Base-by-base conservation (phyloP, 2,797 vertebrate species). In the Melopsittacus undulatus region DNA sequence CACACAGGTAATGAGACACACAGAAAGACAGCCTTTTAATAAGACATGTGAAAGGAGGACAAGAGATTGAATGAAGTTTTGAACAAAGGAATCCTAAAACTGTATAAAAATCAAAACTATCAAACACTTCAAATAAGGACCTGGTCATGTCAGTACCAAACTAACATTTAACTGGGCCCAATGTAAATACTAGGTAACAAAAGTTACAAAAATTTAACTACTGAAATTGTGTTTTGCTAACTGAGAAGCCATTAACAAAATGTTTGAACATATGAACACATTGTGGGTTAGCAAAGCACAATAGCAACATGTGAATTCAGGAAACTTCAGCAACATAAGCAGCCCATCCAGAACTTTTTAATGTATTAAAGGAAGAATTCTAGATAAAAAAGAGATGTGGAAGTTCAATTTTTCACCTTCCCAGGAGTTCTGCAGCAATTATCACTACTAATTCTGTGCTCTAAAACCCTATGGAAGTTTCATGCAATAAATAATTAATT, bases 401-500 rank as follows among this genome's bases (percentile, higher is more conserved):
- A 54, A 80, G 29, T 64, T 83, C 22, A 73, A 70, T 13, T 66
- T 92, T 46, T 32, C 57, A 77, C 13, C 21, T 78, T 52, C 26
- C 16, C 40, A 51, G 11, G 40, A 86, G 27, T 29, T 86, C 40
- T 46, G 14, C 34, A 70, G 22, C 30, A 64, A 56, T 32, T 75
- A 87, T 7, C 16, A 63, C 49, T 86, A 34, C n/a, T 73, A 11
- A 7, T 18, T 90, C 49, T 56, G 38, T 7, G 10, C 51, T 23
- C 34, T 34, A 66, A 87, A 87, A 57, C 8, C 2, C 48, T 57
- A 45, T 0, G 0, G 21, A 87, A 86, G 24, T 51, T 90, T 79
- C 49, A 95, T 4, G 22, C 52, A 78, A 77, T 69, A 67, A 96
- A 66, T 52, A 90, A 85, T 73, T 76, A 84, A 94, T 88, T 86